These are phyloP conservation scores for Geopemphigus sp. DNA, from an alignment of 1,140 invertebrate genomes.

Conservation along the genomic window DNA sequence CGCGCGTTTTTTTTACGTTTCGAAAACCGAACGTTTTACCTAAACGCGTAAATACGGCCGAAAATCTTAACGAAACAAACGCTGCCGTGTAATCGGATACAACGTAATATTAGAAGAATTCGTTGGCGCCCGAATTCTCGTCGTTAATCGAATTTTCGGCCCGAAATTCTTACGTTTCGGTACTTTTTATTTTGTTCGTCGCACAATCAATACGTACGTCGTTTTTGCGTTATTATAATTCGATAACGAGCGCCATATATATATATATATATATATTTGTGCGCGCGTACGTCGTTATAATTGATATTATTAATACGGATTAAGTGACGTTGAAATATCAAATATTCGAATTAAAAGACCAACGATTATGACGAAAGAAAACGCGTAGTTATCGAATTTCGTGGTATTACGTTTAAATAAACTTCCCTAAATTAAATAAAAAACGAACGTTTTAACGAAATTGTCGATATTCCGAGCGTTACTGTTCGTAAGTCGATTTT, in stretches of 20 bases:
- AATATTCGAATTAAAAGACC: not conserved
- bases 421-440: too few relatives aligned
- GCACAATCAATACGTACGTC: not conserved
- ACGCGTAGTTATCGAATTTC: too few relatives aligned
- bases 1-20: too few relatives aligned
- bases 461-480: not conserved
- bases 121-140: too few relatives aligned
- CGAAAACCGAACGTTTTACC: too few relatives aligned
- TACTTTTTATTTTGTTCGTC: not conserved
- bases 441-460: not conserved
- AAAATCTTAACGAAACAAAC: too few relatives aligned
- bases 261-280: too few relatives aligned
- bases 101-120: too few relatives aligned
- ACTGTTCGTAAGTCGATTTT: slow-evolving; percentile 10
- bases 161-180: not conserved
- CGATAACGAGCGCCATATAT: too few relatives aligned
- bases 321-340: not conserved
- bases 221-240: not conserved
- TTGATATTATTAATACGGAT: not conserved
- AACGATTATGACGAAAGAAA: not conserved
- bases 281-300: not conserved
- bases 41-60: too few relatives aligned
- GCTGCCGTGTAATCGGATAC: too few relatives aligned
- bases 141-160: not conserved
- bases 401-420: too few relatives aligned